Conservation (phyloP, 2,113 vertebrate species). For the Semicossyphus pulcher region DNA sequence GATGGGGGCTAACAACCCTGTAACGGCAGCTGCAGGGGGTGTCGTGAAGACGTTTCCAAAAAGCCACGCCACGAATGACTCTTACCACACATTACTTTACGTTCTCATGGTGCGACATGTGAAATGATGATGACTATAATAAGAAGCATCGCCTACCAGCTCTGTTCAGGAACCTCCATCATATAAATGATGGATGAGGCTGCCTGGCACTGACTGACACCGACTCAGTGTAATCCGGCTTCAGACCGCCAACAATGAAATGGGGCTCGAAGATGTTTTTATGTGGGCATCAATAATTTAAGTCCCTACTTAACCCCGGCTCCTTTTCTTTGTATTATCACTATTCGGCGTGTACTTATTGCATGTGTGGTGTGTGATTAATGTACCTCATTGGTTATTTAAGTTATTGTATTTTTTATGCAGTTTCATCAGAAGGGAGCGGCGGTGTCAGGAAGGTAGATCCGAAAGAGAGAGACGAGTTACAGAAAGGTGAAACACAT, state of each 20-base stretch:
- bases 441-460: neutral
- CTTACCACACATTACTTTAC: too few relatives aligned
- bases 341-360: conserved; percentile 55
- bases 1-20: too few relatives aligned
- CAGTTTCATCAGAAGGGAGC: conserved; percentile 21
- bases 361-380: conserved; percentile 60
- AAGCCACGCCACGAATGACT: too few relatives aligned
- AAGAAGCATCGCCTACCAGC: neutral
- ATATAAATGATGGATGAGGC: conserved; percentile 67
- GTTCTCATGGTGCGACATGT: neutral
- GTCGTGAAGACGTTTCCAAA: too few relatives aligned
- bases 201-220: conserved; percentile 55
- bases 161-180: conserved; percentile 28
- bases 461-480: neutral
- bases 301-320: conserved; percentile 68
- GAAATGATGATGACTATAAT: neutral
- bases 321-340: conserved; percentile 75
- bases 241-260: conserved; percentile 58
- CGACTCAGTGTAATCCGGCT: conserved; percentile 23
- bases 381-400: conserved; percentile 77
- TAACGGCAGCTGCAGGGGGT: too few relatives aligned
- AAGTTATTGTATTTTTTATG: conserved; percentile 73
- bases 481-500: neutral
- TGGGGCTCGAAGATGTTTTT: conserved; percentile 54
- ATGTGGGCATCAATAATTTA: conserved; percentile 69